Conservation (phyloP, 2,113 vertebrate genomes). For the Myotis lucifugus region DNA sequence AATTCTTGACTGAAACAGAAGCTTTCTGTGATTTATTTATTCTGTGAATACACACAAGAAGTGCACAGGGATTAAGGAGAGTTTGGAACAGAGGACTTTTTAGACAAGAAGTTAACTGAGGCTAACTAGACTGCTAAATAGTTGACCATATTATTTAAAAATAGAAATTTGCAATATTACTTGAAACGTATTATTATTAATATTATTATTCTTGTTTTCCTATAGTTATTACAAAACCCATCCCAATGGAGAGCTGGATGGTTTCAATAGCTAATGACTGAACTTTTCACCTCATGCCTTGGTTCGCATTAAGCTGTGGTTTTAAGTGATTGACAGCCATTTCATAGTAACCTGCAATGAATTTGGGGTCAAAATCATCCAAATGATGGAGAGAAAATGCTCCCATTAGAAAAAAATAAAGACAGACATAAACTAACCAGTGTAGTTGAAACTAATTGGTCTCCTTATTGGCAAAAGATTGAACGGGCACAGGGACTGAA, state of each 20-base stretch:
- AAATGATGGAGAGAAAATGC: slow-evolving; percentile 75
- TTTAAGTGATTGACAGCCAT: slow-evolving; percentile 76
- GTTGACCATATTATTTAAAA: slow-evolving; percentile 27
- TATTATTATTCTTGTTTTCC: slow-evolving; percentile 56
- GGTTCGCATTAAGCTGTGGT: slow-evolving; percentile 60
- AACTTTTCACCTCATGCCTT: slow-evolving; percentile 73
- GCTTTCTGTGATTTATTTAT: slow-evolving; percentile 28
- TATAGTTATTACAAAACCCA: slow-evolving; percentile 36
- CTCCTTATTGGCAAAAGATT: slow-evolving; percentile 76
- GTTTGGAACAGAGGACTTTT: slow-evolving; percentile 38
- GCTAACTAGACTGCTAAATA: slow-evolving; percentile 23
- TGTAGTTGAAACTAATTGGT: slow-evolving; percentile 81
- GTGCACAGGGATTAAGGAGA: neutral
- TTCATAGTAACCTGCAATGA: slow-evolving; percentile 73
- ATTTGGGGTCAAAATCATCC: slow-evolving; percentile 74
- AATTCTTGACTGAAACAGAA: slow-evolving; percentile 10
- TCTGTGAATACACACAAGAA: neutral
- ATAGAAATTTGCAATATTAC: slow-evolving; percentile 48
- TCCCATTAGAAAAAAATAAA: slow-evolving; percentile 75
- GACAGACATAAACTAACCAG: slow-evolving; percentile 75
- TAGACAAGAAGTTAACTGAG: slow-evolving; percentile 24
- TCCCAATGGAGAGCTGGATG: slow-evolving; percentile 12
- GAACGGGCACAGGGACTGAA: slow-evolving; percentile 67
- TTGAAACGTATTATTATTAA: slow-evolving; percentile 40
- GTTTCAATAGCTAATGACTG: slow-evolving; percentile 75